Percentiles rank a stretch among this genome's conserved stretches.
phyloP scores from a whole-genome alignment of 2,797 vertebrate genomes.

The Tenualosa ilisha region DNA sequence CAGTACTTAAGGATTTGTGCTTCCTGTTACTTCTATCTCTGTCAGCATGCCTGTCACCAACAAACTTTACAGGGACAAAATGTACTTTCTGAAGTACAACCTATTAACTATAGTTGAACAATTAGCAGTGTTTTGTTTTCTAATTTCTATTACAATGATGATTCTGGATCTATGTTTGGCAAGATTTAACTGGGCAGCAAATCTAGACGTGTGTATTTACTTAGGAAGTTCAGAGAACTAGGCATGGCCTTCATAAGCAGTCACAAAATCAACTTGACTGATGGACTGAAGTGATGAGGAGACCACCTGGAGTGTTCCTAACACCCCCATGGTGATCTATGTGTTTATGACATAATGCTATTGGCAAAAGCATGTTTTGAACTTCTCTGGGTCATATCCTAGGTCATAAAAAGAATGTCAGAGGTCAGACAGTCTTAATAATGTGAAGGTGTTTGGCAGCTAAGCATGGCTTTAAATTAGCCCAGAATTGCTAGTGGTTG shows the following conservation, averaged over 20 bases:
- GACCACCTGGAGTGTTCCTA: not conserved
- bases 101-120: too few relatives aligned
- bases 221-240: not conserved
- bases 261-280: not conserved
- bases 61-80: too few relatives aligned
- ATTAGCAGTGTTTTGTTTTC: too few relatives aligned
- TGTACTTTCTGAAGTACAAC: too few relatives aligned
- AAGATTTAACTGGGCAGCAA: not conserved
- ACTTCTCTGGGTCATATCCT: not conserved
- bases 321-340: conserved; percentile 3
- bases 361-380: conserved; percentile 1
- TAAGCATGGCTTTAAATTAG: not conserved
- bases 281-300: not conserved
- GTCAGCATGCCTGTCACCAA: too few relatives aligned
- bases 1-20: too few relatives aligned
- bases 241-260: not conserved
- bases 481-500: not conserved
- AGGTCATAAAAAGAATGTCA: conserved; percentile 15
- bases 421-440: not conserved
- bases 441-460: not conserved
- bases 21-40: too few relatives aligned
- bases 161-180: too few relatives aligned
- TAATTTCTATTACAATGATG: not conserved
- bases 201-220: not conserved
- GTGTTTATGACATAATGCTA: not conserved